phyloP scores from a whole-genome alignment of 2,113 vertebrate species.

The Rhinogobius similis region DNA sequence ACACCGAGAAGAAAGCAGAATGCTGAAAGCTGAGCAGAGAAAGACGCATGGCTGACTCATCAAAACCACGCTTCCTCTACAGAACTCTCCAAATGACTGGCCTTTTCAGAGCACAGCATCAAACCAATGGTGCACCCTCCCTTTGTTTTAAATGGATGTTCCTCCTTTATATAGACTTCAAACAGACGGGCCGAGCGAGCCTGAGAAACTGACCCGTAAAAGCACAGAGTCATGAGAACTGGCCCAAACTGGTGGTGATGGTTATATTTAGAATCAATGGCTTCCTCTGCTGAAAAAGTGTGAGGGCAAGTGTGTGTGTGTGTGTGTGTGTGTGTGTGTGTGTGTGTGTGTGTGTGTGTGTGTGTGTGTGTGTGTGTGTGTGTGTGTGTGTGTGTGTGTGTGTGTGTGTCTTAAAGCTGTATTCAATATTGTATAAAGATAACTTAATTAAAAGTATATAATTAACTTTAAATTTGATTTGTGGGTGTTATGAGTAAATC shows the following conservation, averaged over 20 bases:
- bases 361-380: background rate
- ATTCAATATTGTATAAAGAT: background rate
- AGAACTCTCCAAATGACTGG: slow-evolving; percentile 60
- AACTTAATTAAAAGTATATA: background rate
- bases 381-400: background rate
- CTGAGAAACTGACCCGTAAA: slow-evolving; percentile 31
- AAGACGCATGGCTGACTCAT: slow-evolving; percentile 64
- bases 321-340: background rate
- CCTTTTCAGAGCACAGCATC: slow-evolving; percentile 39
- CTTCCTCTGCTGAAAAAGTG: slow-evolving; percentile 47
- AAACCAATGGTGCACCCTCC: background rate
- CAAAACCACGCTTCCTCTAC: slow-evolving; percentile 63
- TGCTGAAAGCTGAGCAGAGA: slow-evolving; percentile 32
- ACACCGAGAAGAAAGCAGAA: slow-evolving; percentile 31
- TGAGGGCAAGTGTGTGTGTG: background rate
- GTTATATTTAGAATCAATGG: slow-evolving; percentile 12
- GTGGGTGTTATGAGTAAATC: too few relatives aligned
- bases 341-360: background rate
- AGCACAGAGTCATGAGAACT: slow-evolving; percentile 59
- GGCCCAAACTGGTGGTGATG: background rate
- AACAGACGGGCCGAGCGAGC: slow-evolving; percentile 4
- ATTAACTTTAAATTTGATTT: background rate
- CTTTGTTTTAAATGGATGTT: slow-evolving; percentile 16
- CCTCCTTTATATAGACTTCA: slow-evolving; percentile 12
- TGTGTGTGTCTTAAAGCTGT: background rate